Conservation (phyloP, 2,888 invertebrate species). For the Aporophyla nigra region DNA sequence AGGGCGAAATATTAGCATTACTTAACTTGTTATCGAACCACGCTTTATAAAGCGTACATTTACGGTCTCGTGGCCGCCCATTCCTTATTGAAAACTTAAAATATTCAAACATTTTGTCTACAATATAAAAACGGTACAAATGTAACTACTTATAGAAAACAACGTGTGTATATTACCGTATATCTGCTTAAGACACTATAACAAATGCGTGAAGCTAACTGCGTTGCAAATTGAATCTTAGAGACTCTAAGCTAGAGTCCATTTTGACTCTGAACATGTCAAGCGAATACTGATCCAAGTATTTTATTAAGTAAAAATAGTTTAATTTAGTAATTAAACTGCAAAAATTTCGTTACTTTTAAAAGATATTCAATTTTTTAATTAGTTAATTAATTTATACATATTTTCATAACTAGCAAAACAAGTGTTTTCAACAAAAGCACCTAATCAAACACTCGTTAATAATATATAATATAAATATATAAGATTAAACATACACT, state of each 20-base stretch:
- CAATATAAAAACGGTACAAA: slow-evolving; percentile 64
- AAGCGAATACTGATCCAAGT: slow-evolving; percentile 60
- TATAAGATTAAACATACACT: slow-evolving; percentile 15
- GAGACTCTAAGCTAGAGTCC: slow-evolving; percentile 59
- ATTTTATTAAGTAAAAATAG: slow-evolving; percentile 45
- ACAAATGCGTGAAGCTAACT: slow-evolving; percentile 56
- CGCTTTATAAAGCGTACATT: not conserved
- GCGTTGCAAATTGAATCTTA: slow-evolving; percentile 63
- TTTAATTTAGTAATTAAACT: slow-evolving; percentile 18
- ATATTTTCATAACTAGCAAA: slow-evolving; percentile 12
- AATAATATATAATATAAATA: slow-evolving; percentile 32
- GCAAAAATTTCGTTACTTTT: not conserved
- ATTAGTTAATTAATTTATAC: not conserved
- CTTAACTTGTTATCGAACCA: not conserved
- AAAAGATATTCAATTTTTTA: slow-evolving; percentile 6
- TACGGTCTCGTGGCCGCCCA: not conserved
- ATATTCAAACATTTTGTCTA: slow-evolving; percentile 54
- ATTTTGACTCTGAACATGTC: slow-evolving; percentile 49
- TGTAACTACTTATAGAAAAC: slow-evolving; percentile 64
- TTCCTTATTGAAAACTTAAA: slow-evolving; percentile 3
- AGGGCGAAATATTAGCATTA: slow-evolving; percentile 9
- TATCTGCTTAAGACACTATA: slow-evolving; percentile 61
- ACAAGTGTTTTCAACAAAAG: slow-evolving; percentile 37
- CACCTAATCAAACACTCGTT: slow-evolving; percentile 30
- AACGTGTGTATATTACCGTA: slow-evolving; percentile 68